Evolutionary conservation across 2,113 vertebrate species (phyloP).

Genomic region (Tragelaphus buxtoni): DNA sequence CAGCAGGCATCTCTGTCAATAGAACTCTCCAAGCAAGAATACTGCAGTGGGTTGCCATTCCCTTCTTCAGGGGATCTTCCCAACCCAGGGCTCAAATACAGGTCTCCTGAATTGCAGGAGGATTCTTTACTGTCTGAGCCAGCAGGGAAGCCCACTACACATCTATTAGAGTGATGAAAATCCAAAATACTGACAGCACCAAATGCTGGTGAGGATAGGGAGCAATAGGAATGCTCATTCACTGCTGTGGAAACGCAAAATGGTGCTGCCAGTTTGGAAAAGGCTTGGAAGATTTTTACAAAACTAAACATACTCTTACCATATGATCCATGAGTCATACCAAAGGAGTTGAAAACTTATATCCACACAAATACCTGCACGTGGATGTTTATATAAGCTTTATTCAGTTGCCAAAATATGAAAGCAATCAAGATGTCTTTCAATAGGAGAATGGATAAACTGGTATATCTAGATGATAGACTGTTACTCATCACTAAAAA

Average conservation of each 20-base stretch:
- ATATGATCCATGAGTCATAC: neutral
- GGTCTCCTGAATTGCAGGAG: neutral
- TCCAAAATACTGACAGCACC: neutral
- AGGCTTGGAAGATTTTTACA: neutral
- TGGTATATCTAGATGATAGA: neutral
- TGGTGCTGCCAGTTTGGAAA: neutral
- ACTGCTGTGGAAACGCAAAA: neutral
- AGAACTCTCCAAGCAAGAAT: neutral
- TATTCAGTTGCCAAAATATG: neutral
- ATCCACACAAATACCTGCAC: neutral
- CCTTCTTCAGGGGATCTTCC: neutral
- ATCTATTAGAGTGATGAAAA: neutral
- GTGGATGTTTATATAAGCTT: neutral
- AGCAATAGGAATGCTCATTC: neutral
- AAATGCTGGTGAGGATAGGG: neutral
- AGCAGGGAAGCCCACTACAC: neutral
- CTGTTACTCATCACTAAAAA: neutral
- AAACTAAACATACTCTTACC: neutral
- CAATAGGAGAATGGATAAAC: neutral
- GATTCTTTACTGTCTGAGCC: neutral
- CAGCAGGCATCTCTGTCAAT: neutral
- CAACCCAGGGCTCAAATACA: neutral
- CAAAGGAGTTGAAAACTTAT: neutral
- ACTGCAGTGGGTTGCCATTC: neutral
- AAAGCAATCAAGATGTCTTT: neutral